Percentiles rank a stretch among this genome's conserved stretches.
Evolutionary conservation across 2,797 vertebrate species (phyloP).

Genomic region (Pempheris klunzingeri): DNA sequence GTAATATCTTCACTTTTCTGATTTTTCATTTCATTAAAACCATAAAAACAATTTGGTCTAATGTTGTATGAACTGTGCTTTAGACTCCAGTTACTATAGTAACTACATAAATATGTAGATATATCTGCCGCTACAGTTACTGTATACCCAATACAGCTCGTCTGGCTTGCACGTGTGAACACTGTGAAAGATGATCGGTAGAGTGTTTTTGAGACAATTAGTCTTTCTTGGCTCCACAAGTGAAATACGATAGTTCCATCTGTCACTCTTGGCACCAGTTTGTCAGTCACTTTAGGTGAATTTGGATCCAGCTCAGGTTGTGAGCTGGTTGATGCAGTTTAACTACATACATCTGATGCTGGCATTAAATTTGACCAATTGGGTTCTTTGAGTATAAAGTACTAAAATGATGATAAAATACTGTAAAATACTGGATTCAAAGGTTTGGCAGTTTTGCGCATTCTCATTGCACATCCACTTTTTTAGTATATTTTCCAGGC

Average conservation of each 20-base stretch:
- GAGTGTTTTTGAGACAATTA: not conserved
- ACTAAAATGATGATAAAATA: not conserved
- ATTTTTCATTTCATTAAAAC: not conserved
- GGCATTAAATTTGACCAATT: not conserved
- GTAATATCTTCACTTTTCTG: not conserved
- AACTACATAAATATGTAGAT: not conserved
- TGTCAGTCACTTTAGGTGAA: not conserved
- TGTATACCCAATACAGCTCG: not conserved
- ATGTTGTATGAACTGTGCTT: not conserved
- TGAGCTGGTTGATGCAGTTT: constrained; percentile 24
- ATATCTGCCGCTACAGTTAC: not conserved
- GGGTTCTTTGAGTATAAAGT: not conserved
- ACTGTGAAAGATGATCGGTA: not conserved
- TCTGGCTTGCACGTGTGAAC: not conserved
- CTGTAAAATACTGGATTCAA: not conserved
- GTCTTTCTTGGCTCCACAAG: not conserved
- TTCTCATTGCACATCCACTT: accelerated
- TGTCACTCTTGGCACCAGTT: constrained; percentile 3
- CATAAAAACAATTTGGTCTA: not conserved
- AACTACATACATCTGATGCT: not conserved
- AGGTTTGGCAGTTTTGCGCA: not conserved
- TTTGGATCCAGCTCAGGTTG: constrained; percentile 35
- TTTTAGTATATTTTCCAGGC: not conserved
- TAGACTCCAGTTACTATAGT: not conserved
- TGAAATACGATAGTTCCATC: not conserved